Percentiles rank a stretch among this genome's conserved stretches.
Evolutionary conservation across 2,888 invertebrate species (phyloP).

Genomic region (Tuta absoluta): DNA sequence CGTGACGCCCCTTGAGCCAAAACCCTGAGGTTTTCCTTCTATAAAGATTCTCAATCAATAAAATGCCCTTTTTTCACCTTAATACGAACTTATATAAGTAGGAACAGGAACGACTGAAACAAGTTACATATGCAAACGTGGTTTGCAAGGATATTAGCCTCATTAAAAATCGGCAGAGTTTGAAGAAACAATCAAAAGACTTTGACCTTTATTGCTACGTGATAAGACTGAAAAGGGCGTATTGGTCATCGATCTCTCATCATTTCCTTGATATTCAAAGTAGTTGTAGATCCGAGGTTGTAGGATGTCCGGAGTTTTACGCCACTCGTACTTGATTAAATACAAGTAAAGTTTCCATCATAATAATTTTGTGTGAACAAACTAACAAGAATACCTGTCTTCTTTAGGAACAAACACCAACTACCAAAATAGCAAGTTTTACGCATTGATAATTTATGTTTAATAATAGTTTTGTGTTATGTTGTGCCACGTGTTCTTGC

Average conservation of each 20-base stretch:
- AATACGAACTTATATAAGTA: not conserved
- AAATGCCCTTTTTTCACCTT: slow-evolving; percentile 24
- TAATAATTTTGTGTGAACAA: not conserved
- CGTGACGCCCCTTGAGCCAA: slow-evolving; percentile 63
- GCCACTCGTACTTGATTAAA: not conserved
- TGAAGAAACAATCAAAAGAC: slow-evolving; percentile 7
- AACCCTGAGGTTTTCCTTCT: slow-evolving; percentile 54
- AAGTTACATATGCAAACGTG: not conserved
- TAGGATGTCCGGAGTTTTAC: slow-evolving; percentile 15
- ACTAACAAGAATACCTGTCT: not conserved
- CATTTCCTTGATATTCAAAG: slow-evolving; percentile 20
- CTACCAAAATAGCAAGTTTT: not conserved
- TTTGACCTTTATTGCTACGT: slow-evolving; percentile 32
- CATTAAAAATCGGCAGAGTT: not conserved
- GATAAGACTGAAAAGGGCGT: slow-evolving; percentile 25
- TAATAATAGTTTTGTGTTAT: too few species aligned
- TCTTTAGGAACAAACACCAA: not conserved
- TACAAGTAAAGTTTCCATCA: not conserved
- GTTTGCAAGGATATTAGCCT: slow-evolving; percentile 7
- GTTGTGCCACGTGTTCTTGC: not conserved
- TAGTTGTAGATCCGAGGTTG: slow-evolving; percentile 9
- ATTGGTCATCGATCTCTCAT: slow-evolving; percentile 11
- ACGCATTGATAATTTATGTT: too few species aligned
- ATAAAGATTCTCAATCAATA: not conserved
- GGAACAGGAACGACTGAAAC: not conserved